Evolutionary conservation across 2,797 vertebrate genomes (phyloP), one percentile per base, ranked within the genome.

Genomic region (Huso huso): DNA sequence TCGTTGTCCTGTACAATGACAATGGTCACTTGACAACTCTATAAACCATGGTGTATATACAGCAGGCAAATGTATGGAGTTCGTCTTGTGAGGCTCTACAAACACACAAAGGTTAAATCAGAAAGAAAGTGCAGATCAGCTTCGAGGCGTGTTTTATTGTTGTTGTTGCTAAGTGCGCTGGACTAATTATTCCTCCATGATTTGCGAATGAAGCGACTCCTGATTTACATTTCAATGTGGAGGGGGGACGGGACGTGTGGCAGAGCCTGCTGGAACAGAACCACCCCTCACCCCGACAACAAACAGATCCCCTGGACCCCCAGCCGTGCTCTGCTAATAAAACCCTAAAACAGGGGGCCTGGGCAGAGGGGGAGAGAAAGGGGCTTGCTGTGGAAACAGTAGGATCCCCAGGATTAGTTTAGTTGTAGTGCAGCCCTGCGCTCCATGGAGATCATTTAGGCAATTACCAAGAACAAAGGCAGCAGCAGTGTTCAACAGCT

Each of bases 381-480:
- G 77, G 79, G 78, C 80, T 81, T 81, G 84, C 83, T 81, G 85
- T 87, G 83, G 87, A 89, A 86, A 87, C 88, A 88, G 86, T 75
- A 76, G 85, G 86, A 81, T 84, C 85, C 82, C 84, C 79, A 83
- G 84, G 87, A 90, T 92, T 89, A 87, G 86, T 82, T 84, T 75
- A 78, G 83, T 84, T 89, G 89, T 87, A 87, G 76, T 81, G 73
- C 82, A 81, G 82, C 75, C 80, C 80, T 4, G 60, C 73, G 75
- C 87, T 90, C 87, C 88, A 75, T 73, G 74, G 90, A 91, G 89
- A 90, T 89, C 89, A 89, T 91, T 91, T 92, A 92, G 85, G 85
- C 87, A 91, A 92, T 92, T 92, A 91, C 81, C 86, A 88, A 90
- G 89, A 92, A 91, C 88, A 91, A 90, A 89, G 88, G 79, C 69